Evolutionary conservation across 2,888 invertebrate species (phyloP).

Genomic region (Dastarcus helophoroides): DNA sequence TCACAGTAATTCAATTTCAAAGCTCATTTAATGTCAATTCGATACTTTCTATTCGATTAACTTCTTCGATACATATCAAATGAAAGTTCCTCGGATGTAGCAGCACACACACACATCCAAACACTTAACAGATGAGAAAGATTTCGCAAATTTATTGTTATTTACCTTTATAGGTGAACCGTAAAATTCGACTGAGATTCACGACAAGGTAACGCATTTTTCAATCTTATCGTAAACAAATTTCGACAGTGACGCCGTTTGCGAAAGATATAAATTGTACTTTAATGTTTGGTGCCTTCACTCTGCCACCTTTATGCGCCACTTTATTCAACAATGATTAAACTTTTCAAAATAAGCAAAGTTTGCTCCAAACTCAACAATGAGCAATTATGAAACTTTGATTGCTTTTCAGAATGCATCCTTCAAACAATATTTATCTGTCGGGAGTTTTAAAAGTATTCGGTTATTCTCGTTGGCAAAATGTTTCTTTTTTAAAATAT

Average conservation of each 20-base stretch:
- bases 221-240: conserved; percentile 21
- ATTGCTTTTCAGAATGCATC: conserved; percentile 25
- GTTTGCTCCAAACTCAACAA: conserved; percentile 28
- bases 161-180: conserved; percentile 22
- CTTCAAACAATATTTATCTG: conserved; percentile 11
- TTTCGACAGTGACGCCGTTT: conserved; percentile 17
- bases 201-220: conserved; percentile 19
- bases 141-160: conserved; percentile 25
- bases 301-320: conserved; percentile 20
- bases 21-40: conserved; percentile 27
- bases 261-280: conserved; percentile 22
- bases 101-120: conserved; percentile 25
- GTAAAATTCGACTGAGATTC: conserved; percentile 17
- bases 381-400: conserved; percentile 34
- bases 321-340: conserved; percentile 24
- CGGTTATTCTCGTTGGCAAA: too few relatives aligned
- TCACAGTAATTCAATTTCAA: conserved; percentile 25
- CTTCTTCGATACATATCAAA: conserved; percentile 23
- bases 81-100: conserved; percentile 25
- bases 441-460: conserved; percentile 7
- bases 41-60: conserved; percentile 30
- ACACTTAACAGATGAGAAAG: conserved; percentile 21
- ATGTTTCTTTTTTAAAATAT: too few relatives aligned
- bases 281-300: conserved; percentile 20
- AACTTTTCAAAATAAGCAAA: conserved; percentile 26